Evolutionary conservation across 2,113 vertebrate species (phyloP), one percentile per base, ranked within the genome.

Genomic region (Centropus bengalensis): DNA sequence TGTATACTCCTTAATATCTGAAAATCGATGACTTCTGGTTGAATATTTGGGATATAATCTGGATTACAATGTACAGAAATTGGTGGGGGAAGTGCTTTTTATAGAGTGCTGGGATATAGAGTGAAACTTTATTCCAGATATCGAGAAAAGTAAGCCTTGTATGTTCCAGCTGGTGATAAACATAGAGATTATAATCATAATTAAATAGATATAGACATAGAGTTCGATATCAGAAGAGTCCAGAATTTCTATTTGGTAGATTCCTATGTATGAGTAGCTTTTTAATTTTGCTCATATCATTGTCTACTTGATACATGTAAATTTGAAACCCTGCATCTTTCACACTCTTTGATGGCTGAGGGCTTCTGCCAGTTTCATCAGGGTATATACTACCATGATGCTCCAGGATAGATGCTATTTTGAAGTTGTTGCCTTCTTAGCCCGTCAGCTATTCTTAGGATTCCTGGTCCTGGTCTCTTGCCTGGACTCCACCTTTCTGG

Each of bases 261-360:
- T 91, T 77, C 11, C 20, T 87, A 8, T 49, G 8, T 60, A 79
- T 91, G 82, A 92, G 74, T 69, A 79, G 62, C 58, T 76, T 93
- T 96, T 80, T 69, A 87, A 95, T 94, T 94, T 92, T 77, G 26
- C 16, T 85, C 70, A 82, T 80, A 73, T 67, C 93, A 9, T 85
- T 82, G 63, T 87, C 91, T 92, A 51, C 13, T 89, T 91, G 74
- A 85, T 59, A 23, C 74, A 82, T 80, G 36, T 73, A 96, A 92
- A 79, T 92, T 87, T 73, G 82, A 84, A 79, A 58, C 20, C 2
- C 2, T 70, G 42, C 30, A 78, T 88, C 83, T 59, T 95, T 92
- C 38, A 75, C 22, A n/a, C n/a, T 69, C 26, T 87, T 8, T 91
- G 55, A 24, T 90, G 36, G 19, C 58, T 76, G 67, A 80, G 4